Percentiles rank a stretch among this genome's conserved stretches.
These are phyloP conservation scores for Pachyrhynchus sulphureomaculatus DNA, from an alignment of 1,140 invertebrate species.

Conservation along the genomic window DNA sequence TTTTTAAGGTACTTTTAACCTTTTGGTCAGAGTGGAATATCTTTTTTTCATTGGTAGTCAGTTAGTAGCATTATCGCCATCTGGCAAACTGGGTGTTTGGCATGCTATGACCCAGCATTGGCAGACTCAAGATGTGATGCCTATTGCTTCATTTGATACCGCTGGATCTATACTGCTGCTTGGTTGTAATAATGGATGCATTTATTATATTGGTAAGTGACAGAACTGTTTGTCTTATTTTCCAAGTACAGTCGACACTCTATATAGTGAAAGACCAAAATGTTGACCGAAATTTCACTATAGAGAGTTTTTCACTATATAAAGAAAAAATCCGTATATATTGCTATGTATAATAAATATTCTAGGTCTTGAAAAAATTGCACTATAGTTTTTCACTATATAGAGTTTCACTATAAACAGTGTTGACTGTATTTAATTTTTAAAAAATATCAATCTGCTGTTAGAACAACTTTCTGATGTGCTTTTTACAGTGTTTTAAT, in stretches of 20 bases:
- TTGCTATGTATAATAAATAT: too few species aligned
- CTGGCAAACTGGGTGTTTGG: constrained; percentile 98
- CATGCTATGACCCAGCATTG: constrained; percentile 98
- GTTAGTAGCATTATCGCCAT: constrained; percentile 87
- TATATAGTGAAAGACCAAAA: too few species aligned
- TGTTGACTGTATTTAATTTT: not conserved
- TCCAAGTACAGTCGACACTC: too few species aligned
- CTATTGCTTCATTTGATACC: constrained; percentile 93
- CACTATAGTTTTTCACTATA: too few species aligned
- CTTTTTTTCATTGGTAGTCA: constrained; percentile 97
- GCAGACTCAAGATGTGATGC: constrained; percentile 94
- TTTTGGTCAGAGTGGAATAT: constrained; percentile 91
- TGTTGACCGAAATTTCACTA: too few species aligned
- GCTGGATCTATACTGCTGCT: constrained; percentile 93
- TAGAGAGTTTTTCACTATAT: too few species aligned
- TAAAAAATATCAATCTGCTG: not conserved
- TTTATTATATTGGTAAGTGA: constrained; percentile 90
- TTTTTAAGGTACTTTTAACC: constrained; percentile 76
- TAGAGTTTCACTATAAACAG: too few species aligned
- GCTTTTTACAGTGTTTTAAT: too few species aligned
- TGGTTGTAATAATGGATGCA: constrained; percentile 94
- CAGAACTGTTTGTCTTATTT: not conserved
- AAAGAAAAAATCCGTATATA: too few species aligned
- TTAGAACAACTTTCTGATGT: not conserved
- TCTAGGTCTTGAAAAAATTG: too few species aligned